Base-by-base conservation (phyloP, 1,140 invertebrate genomes). In the Temnothorax curvispinosus region DNA sequence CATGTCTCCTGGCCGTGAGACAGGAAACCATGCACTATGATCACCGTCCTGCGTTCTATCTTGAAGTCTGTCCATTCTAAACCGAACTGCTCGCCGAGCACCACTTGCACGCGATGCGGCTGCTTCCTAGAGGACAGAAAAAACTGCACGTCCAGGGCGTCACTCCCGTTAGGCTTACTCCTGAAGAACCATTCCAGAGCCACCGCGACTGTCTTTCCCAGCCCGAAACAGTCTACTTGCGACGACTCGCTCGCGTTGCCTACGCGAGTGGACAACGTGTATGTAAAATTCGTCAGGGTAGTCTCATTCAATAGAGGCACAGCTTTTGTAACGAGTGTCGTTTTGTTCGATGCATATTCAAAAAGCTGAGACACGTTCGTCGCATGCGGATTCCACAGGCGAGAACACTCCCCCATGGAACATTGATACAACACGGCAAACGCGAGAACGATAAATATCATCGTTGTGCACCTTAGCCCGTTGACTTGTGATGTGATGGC, bases 21-120 rank as follows among this genome's bases (percentile, higher is more conserved):
- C 93, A 96, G 94, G 90, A 96, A 96, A 0, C 96, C 96, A 76
- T 96, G 96, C 3, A 96, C 94, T 35, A 96, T 96, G 76, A 96
- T 86, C 13, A 96, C 91, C 0, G 96, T 96, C 44, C 89, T 94
- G 47, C 96, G 94, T 11, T 91, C 89, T 0, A 96, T 93, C 32
- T 94, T 89, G 89, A 96, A 96, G 82, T 96, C 95, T 1, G 96
- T 96, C 96, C 96, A 96, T 81, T 96, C 96, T 4, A 96, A 87
- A n/a, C 96, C 96, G 80, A 96, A 96, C 64, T 96, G 96, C 0
- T 94, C 84, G 9, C 96, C 96, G 3, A 92, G 50, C 0, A 92
- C 7, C 0, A 95, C 89, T 47, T 89, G 67, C 3, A 93, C 92
- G 9, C 94, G 92, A 1, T 62, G 32, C 0, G 88, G 88, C n/a